Evolutionary conservation across 2,888 invertebrate genomes (phyloP), one percentile per base, ranked within the genome.

Genomic region (Erebia palarica): DNA sequence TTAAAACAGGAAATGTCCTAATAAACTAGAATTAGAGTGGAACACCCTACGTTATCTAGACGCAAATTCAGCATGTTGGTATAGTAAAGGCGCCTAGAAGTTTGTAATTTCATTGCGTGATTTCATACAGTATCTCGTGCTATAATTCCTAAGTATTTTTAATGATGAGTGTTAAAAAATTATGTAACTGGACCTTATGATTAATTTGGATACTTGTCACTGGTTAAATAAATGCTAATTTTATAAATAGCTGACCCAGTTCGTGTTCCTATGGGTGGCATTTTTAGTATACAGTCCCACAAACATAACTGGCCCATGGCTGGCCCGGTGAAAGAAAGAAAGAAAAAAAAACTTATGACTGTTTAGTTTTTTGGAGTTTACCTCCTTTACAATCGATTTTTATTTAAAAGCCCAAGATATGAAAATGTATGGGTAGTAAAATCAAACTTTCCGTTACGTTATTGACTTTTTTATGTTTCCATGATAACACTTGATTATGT

Each of bases 101-200:
- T 27, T 51, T 64, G 27, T 51, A 64, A 64, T 64, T 64, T 64
- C 64, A 64, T 64, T 64, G 64, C 51, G 14, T 36, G 14, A 64
- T 53, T 64, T 64, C n/a, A 27, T 27, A 10, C 10, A 11, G 5
- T 27, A 64, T 36, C 27, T 61, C 16, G 13, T 51, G 27, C 9
- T 51, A 21, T 21, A 49, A 49, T 51, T 51, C 49, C 49, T 64
- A 44, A 64, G 49, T 44, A 49, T 53, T 60, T 60, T 51, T 64
- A 51, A 27, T 64, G 49, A 14, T 49, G 49, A 42, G 16, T 42
- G 3, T 10, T 44, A n/a, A 60, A 58, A 42, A 14, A 59, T 59
- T 42, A 60, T 16, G 60, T 44, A 60, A 60, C 60, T 11, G 1
- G 9, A 49, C 14, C 49, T 49, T 13, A 16, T 8, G 51, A 53